Percentiles rank a stretch among this genome's conserved stretches.
Conservation (phyloP, 2,888 invertebrate genomes). For the Rhimphoctona megacephalus region DNA sequence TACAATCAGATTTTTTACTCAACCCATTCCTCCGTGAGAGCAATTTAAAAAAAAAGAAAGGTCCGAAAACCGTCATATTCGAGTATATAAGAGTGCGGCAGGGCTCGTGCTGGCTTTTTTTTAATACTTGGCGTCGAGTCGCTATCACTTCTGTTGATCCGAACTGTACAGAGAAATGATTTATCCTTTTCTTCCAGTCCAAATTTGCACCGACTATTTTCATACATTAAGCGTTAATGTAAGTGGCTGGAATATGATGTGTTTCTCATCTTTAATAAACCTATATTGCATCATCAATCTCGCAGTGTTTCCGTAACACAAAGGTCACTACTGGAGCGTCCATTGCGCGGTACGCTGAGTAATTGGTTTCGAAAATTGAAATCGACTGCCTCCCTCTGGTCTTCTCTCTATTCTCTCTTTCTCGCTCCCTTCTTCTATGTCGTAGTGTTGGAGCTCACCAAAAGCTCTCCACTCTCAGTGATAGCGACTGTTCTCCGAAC, state of each 20-base stretch:
- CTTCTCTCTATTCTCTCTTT: constrained; percentile 17
- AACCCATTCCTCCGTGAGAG: too few species aligned
- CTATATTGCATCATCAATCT: constrained; percentile 9
- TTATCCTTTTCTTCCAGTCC: not conserved
- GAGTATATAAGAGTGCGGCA: too few species aligned
- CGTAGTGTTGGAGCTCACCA: constrained; percentile 56
- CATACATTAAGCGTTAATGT: not conserved
- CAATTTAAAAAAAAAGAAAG: too few species aligned
- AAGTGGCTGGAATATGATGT: not conserved
- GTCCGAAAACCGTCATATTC: too few species aligned
- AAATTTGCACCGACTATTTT: not conserved
- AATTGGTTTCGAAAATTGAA: constrained; percentile 78
- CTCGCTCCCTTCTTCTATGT: not conserved
- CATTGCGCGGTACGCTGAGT: constrained; percentile 66
- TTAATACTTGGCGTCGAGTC: too few species aligned
- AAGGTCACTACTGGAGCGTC: constrained; percentile 65
- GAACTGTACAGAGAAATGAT: not conserved
- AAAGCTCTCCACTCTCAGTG: constrained; percentile 38
- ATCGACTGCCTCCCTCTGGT: constrained; percentile 64
- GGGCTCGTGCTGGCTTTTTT: too few species aligned
- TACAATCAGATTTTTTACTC: too few species aligned
- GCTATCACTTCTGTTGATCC: too few species aligned
- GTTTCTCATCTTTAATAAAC: constrained; percentile 1
- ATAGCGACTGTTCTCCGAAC: constrained; percentile 27
- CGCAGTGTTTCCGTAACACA: constrained; percentile 44